Evolutionary conservation across 2,113 vertebrate species (phyloP), one percentile per base, ranked within the genome.

Genomic region (Ranitomeya imitator): DNA sequence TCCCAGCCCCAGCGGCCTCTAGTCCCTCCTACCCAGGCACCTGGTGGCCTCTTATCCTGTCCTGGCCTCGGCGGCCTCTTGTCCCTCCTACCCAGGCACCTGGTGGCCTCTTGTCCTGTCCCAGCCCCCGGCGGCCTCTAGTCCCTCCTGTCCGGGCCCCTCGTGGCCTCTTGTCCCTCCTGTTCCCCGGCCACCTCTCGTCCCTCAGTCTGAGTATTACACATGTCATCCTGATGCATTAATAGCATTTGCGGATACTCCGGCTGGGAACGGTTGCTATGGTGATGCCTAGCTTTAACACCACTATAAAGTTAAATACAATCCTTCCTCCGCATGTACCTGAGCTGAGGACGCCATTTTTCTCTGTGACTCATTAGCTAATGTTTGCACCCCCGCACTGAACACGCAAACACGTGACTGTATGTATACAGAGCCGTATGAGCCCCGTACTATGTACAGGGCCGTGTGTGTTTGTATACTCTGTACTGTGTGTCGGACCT

Each of bases 241-340:
- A 83, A 88, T 83, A 88, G 82, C 69, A 88, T 67, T 10, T 52
- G 79, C 67, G 31, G 45, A 76, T 83, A 23, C 80, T 23, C 57
- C 37, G 80, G 69, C 80, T 76, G 86, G 76, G 71, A 88, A 83
- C 8, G 69, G 86, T 88, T 83, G 23, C 80, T 60, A 88, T 88
- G 45, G 86, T 77, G 83, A 88, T 45, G 57, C 86, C 69, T 69
- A 88, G 86, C 83, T 88, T 83, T 88, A 88, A 88, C 87, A 80
- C 87, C 87, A 83, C 80, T 65, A 88, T 55, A 82, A 88, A 83
- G 79, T 52, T 82, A 87, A 87, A 79, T 81, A 79, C 78, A 81
- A 81, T 88, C 57, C 86, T 83, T 82, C 86, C 86, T 88, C 86
- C 86, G 79, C 86, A 76, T 77, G 86, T 88, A 88, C 86, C 80